A percentile compares a stretch with the other conserved stretches of the same genome.
These are phyloP conservation scores for Drosophila funebris DNA, from an alignment of 1,140 invertebrate species.

Conservation along the genomic window DNA sequence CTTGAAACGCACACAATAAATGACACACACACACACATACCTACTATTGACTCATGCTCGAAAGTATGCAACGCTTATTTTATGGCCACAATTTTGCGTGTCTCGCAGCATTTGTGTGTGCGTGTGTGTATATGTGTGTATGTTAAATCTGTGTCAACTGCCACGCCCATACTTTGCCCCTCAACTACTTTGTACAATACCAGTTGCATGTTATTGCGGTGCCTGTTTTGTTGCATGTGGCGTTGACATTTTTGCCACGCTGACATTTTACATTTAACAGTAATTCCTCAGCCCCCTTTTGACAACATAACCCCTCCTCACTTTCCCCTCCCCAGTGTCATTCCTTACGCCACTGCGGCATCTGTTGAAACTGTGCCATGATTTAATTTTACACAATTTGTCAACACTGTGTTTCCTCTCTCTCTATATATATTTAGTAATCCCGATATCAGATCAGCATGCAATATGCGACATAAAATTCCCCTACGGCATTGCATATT, in stretches of 20 bases:
- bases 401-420: not conserved
- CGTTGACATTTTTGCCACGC: constrained; percentile 70
- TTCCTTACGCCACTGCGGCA: not conserved
- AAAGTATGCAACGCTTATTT: constrained; percentile 71
- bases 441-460: constrained; percentile 3
- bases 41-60: constrained; percentile 65
- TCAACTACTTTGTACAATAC: constrained; percentile 24
- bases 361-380: constrained; percentile 29
- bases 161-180: constrained; percentile 11
- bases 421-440: constrained; percentile 12
- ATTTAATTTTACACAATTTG: constrained; percentile 68
- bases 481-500: not conserved
- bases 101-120: constrained; percentile 9
- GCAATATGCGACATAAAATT: not conserved
- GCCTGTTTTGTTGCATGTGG: constrained; percentile 71
- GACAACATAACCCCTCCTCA: no score
- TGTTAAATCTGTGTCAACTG: constrained; percentile 74
- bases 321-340: not conserved
- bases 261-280: constrained; percentile 59
- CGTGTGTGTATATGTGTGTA: constrained; percentile 17
- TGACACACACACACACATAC: constrained; percentile 18
- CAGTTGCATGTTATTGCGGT: constrained; percentile 74
- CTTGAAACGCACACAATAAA: constrained; percentile 31
- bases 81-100: constrained; percentile 71
- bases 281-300: constrained; percentile 38